phyloP scores from a whole-genome alignment of 2,113 vertebrate genomes.

The Seriola aureovittata region DNA sequence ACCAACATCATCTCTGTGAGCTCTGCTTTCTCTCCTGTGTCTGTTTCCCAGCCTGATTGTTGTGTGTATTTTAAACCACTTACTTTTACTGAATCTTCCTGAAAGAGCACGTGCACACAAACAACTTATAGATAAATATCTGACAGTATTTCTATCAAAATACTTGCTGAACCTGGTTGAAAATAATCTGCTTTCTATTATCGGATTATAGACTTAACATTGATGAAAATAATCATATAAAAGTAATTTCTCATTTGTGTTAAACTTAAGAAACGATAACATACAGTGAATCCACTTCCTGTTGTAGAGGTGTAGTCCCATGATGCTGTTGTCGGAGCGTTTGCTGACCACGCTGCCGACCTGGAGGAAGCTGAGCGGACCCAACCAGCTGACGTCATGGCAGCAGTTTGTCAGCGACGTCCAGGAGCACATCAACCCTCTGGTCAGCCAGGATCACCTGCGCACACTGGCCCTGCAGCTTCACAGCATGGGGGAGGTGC shows the following conservation, averaged over 20 bases:
- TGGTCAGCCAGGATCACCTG: conserved; percentile 94
- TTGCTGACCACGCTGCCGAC: conserved; percentile 90
- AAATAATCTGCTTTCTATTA: too few relatives aligned
- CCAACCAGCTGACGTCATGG: conserved; percentile 96
- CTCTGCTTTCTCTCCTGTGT: too few relatives aligned
- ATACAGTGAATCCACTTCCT: neutral
- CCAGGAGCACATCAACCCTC: conserved; percentile 96
- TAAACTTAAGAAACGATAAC: neutral
- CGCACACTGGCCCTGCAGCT: conserved; percentile 90
- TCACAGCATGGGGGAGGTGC: conserved; percentile 95
- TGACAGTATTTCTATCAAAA: too few relatives aligned
- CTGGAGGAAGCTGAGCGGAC: conserved; percentile 95
- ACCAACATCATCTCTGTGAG: conserved; percentile 87
- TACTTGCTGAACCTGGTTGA: too few relatives aligned
- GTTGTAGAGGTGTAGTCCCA: conserved; percentile 88
- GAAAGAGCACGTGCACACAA: too few relatives aligned
- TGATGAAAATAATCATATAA: too few relatives aligned
- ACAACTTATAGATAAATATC: too few relatives aligned
- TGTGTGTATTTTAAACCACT: neutral
- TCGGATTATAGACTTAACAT: too few relatives aligned
- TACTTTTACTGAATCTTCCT: neutral
- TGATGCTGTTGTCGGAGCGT: conserved; percentile 94
- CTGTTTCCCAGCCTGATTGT: neutral
- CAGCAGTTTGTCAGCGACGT: conserved; percentile 95
- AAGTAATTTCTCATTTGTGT: too few relatives aligned